A percentile compares a stretch with the other conserved stretches of the same genome.
Conservation (phyloP, 2,113 vertebrate species). For the Porphyrio hochstetteri region DNA sequence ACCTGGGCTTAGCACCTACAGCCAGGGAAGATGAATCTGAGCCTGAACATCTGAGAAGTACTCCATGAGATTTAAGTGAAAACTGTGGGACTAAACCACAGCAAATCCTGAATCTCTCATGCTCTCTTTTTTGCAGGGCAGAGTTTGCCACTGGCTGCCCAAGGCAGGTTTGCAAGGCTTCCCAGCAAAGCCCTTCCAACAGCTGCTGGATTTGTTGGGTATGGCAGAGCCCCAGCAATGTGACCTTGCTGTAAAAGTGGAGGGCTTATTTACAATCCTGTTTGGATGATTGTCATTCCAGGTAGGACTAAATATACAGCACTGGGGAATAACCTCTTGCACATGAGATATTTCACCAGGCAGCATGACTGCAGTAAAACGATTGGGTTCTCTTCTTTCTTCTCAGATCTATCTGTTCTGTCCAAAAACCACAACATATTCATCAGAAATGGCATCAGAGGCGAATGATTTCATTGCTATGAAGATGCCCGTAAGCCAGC, state of each 20-base stretch:
- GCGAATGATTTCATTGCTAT: neutral
- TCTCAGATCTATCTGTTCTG: neutral
- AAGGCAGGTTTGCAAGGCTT: neutral
- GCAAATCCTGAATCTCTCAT: neutral
- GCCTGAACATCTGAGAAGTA: neutral
- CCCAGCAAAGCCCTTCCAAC: neutral
- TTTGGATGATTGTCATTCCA: neutral
- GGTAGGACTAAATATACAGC: neutral
- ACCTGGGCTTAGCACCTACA: accelerated
- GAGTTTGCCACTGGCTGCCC: neutral
- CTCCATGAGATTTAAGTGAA: neutral
- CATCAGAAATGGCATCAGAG: neutral
- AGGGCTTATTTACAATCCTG: neutral
- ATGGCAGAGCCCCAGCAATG: neutral
- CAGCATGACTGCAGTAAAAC: neutral
- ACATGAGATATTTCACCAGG: neutral
- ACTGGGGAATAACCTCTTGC: neutral
- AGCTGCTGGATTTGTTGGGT: neutral
- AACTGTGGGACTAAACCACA: neutral
- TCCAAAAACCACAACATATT: neutral
- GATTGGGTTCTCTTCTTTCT: neutral
- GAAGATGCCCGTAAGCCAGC: neutral
- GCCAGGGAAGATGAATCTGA: neutral
- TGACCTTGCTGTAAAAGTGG: neutral
- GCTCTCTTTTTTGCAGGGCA: neutral